Evolutionary conservation across 2,797 vertebrate species (phyloP).

Genomic region (Gobionotothen gibberifrons): DNA sequence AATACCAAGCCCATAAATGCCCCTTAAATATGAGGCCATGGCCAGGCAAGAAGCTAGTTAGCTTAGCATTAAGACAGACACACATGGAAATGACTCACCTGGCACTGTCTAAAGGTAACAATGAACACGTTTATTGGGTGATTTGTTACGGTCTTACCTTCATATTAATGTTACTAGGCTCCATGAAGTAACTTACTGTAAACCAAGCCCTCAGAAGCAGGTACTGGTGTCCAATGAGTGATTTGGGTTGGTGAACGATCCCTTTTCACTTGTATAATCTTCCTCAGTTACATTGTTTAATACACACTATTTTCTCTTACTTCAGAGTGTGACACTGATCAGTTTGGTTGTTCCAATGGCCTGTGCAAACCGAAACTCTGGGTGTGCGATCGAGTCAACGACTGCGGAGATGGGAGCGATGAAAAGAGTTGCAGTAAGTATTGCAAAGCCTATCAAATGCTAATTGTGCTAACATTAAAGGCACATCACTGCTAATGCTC

Average conservation of each 20-base stretch:
- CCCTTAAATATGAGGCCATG: conserved; percentile 12
- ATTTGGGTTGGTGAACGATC: neutral
- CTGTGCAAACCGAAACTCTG: conserved; percentile 82
- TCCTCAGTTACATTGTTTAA: conserved; percentile 10
- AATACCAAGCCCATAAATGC: conserved; percentile 32
- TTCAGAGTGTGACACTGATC: conserved; percentile 74
- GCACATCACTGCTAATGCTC: conserved; percentile 56
- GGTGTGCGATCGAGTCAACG: conserved; percentile 82
- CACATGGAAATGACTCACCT: conserved; percentile 3
- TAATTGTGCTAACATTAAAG: conserved; percentile 68
- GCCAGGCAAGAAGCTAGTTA: conserved; percentile 14
- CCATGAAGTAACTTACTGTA: neutral
- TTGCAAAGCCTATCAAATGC: conserved; percentile 45
- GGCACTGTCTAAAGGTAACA: conserved; percentile 11
- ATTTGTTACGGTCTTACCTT: conserved; percentile 6
- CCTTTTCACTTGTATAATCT: neutral
- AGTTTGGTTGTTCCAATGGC: conserved; percentile 80
- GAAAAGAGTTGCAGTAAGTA: conserved; percentile 83
- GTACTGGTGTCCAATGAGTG: neutral
- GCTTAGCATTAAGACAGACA: conserved; percentile 26
- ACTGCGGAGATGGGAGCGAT: conserved; percentile 86
- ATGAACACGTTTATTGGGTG: no score
- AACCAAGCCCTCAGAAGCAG: no score
- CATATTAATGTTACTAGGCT: neutral
- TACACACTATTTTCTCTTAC: neutral